Evolutionary conservation across 2,888 invertebrate species (phyloP).

Genomic region (Eutolmus rufibarbis): DNA sequence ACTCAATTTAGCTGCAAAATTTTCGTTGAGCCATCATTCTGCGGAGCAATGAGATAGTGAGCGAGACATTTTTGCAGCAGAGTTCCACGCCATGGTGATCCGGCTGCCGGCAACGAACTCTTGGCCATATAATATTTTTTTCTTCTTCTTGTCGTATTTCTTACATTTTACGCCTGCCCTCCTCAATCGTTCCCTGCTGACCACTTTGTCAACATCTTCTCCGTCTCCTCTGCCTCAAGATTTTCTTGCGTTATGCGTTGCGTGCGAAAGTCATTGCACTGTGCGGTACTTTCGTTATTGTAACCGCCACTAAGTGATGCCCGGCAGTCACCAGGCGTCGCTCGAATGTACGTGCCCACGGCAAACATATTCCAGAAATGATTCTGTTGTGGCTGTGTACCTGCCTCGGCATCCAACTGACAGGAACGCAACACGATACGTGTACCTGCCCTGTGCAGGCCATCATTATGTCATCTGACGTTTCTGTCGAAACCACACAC

Average conservation of each 20-base stretch:
- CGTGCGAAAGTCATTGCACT: conserved; percentile 43
- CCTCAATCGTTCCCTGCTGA: background rate
- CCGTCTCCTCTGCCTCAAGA: background rate
- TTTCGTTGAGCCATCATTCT: background rate
- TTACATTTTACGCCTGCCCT: background rate
- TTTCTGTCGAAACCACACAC: background rate
- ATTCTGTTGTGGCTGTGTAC: background rate
- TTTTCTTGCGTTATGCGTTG: conserved; percentile 28
- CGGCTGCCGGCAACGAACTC: conserved; percentile 7
- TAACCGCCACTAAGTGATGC: background rate
- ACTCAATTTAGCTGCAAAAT: conserved; percentile 1
- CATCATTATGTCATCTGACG: conserved; percentile 22
- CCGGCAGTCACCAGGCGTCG: background rate
- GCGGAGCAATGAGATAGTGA: background rate
- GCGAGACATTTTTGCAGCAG: background rate
- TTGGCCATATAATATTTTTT: background rate
- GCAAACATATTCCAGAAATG: background rate
- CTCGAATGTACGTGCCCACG: conserved; percentile 2
- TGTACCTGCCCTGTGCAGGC: background rate
- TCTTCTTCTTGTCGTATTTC: background rate
- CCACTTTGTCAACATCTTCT: background rate
- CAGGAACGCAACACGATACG: conserved; percentile 2
- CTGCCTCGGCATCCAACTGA: background rate
- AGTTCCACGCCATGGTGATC: background rate
- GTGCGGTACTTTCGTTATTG: conserved; percentile 43